Evolutionary conservation across 1,140 invertebrate genomes (phyloP).

Genomic region (Drosophila novamexicana): DNA sequence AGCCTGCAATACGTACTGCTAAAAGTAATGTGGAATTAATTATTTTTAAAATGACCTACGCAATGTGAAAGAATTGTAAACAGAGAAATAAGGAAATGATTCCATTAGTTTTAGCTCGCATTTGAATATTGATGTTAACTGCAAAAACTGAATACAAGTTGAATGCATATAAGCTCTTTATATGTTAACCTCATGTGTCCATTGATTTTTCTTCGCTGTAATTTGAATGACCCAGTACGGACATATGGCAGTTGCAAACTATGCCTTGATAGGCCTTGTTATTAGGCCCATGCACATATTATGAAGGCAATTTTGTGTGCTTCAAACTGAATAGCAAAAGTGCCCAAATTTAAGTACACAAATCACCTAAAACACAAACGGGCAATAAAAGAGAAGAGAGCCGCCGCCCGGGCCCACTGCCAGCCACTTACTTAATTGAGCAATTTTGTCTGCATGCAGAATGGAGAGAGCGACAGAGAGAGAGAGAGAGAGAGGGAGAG

Average conservation of each 20-base stretch:
- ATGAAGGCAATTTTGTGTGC: slow-evolving; percentile 21
- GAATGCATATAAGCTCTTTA: background rate
- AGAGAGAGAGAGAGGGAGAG: background rate
- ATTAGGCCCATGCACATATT: background rate
- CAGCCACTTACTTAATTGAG: slow-evolving; percentile 53
- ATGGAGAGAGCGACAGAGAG: background rate
- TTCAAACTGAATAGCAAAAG: slow-evolving; percentile 36
- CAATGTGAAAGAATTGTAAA: too few relatives aligned
- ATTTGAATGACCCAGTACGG: background rate
- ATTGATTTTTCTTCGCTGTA: too few relatives aligned
- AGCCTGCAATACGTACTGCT: too few relatives aligned
- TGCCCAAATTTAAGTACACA: slow-evolving; percentile 13
- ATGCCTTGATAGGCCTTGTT: slow-evolving; percentile 2
- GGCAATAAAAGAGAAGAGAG: slow-evolving; percentile 19
- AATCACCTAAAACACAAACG: slow-evolving; percentile 9
- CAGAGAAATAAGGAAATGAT: background rate
- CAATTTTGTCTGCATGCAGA: slow-evolving; percentile 41
- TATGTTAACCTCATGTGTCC: background rate
- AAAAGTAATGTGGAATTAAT: too few relatives aligned
- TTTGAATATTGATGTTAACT: background rate
- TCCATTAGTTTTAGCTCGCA: too few relatives aligned
- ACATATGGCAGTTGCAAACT: slow-evolving; percentile 14
- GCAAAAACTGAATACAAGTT: background rate
- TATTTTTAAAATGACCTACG: too few relatives aligned
- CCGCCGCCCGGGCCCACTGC: background rate